Percentiles rank a stretch among this genome's conserved stretches.
These are phyloP conservation scores for Muricea muricata DNA, from an alignment of 92 coral and sea anemone genomes.

Conservation along the genomic window DNA sequence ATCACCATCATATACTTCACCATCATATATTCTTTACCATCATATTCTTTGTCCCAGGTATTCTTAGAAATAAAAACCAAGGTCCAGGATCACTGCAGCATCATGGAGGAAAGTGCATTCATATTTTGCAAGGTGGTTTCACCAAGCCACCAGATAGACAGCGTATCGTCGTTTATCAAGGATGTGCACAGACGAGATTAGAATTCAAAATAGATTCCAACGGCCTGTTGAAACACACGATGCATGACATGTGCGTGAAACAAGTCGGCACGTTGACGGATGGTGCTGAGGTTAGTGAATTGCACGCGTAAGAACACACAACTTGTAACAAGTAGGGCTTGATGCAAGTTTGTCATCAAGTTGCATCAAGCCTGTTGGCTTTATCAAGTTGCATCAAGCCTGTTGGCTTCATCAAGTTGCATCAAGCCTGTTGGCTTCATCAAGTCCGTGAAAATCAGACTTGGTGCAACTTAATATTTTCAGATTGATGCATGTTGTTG, in stretches of 20 bases:
- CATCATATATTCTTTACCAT: background rate
- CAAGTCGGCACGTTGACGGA: slow-evolving; percentile 76
- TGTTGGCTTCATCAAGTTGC: too few relatives aligned
- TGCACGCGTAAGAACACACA: too few relatives aligned
- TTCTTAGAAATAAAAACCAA: slow-evolving; percentile 27
- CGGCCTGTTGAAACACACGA: slow-evolving; percentile 75
- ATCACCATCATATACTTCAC: too few relatives aligned
- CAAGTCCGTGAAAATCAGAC: too few relatives aligned
- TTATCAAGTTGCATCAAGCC: too few relatives aligned
- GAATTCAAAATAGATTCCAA: slow-evolving; percentile 76
- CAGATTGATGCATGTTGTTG: too few relatives aligned
- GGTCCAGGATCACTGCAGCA: slow-evolving; percentile 97
- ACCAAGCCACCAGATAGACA: slow-evolving; percentile 70
- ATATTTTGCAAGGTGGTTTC: slow-evolving; percentile 69
- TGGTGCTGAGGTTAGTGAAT: slow-evolving; percentile 66
- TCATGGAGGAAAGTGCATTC: slow-evolving; percentile 78
- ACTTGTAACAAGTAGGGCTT: too few relatives aligned
- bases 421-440: too few relatives aligned
- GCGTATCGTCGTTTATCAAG: slow-evolving; percentile 72
- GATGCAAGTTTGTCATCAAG: too few relatives aligned
- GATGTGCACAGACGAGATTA: slow-evolving; percentile 79
- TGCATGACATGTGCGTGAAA: slow-evolving; percentile 66
- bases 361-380: too few relatives aligned
- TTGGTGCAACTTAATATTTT: too few relatives aligned
- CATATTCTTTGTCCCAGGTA: slow-evolving; percentile 1